Evolutionary conservation across 1,140 invertebrate species (phyloP), one percentile per base, ranked within the genome.

Genomic region (Solenopsis fugax): DNA sequence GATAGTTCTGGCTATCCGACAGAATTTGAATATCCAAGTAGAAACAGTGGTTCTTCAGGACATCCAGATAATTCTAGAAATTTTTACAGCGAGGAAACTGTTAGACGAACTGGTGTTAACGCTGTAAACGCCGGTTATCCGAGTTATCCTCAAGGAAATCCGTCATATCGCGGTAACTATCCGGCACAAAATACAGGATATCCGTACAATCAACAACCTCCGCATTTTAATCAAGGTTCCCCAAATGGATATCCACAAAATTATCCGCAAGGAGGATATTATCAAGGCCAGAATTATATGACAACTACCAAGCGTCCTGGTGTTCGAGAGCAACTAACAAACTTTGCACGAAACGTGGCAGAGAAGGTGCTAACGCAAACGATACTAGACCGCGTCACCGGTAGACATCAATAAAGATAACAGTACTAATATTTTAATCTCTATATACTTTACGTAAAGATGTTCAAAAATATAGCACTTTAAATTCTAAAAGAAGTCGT

Each of bases 311-410:
- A 90, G 13, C 94, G 93, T 60, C 94, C 94, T 0, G 89, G 92
- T 54, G 81, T 95, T 16, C 82, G 64, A 6, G 94, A 95, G 69
- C 91, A 94, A 64, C 6, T 95, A 4, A 89, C 88, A 0, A 92
- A 89, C 29, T 87, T 92, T 24, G 94, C 93, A 1, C 95, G 93
- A 84, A 91, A 93, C 85, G 3, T 94, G 1, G 94, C 94, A 24
- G 89, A 92, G 5, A 90, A 73, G 21, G 65, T 93, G 18, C 10
- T 95, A 0, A 91, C 93, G 0, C 93, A 95, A 87, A 77, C 94
- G 16, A 92, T 95, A 41, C 41, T 93, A 6, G 95, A 95, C 62
- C 94, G 92, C 88, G 90, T 95, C 1, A 76, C 88, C 21, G 92
- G 93, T 2, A 92, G 73, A 60, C 91, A 64, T 81, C 89, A 88